These are phyloP conservation scores for Lacanobia wlatinum DNA, from an alignment of 2,888 invertebrate genomes.

Conservation along the genomic window DNA sequence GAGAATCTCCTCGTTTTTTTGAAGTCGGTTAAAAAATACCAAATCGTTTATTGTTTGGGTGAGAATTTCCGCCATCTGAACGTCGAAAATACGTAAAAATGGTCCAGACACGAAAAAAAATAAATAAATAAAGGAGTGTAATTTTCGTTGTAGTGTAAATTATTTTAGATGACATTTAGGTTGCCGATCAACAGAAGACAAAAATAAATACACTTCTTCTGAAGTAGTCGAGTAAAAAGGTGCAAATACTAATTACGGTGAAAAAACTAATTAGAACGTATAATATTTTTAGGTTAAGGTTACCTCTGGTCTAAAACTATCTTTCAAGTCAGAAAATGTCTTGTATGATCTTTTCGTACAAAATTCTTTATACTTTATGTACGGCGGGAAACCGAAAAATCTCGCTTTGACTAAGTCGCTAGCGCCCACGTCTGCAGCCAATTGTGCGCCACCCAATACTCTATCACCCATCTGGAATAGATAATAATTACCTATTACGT, in stretches of 20 bases:
- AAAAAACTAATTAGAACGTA: background rate
- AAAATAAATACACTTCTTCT: no score
- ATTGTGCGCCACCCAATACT: background rate
- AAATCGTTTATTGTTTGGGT: background rate
- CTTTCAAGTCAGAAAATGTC: conserved; percentile 20
- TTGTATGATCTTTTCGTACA: conserved; percentile 18
- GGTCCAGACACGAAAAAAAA: no score
- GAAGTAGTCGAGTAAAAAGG: no score
- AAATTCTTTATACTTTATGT: conserved; percentile 41
- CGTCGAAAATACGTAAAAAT: background rate
- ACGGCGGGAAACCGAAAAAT: conserved; percentile 25
- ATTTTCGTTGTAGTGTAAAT: no score
- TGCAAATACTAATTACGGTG: no score
- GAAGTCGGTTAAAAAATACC: no score
- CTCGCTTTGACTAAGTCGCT: conserved; percentile 31
- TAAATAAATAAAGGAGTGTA: background rate
- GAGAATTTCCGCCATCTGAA: background rate
- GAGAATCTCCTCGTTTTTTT: no score
- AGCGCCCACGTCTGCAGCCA: conserved; percentile 17
- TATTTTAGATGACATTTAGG: no score
- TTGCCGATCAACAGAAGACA: no score
- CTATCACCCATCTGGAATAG: conserved; percentile 33
- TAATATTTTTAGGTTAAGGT: background rate
- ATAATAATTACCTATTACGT: background rate
- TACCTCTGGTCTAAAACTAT: conserved; percentile 33